A percentile compares a stretch with the other conserved stretches of the same genome.
These are phyloP conservation scores for Neopelma chrysocephalum DNA, from an alignment of 2,797 vertebrate genomes.

Conservation along the genomic window DNA sequence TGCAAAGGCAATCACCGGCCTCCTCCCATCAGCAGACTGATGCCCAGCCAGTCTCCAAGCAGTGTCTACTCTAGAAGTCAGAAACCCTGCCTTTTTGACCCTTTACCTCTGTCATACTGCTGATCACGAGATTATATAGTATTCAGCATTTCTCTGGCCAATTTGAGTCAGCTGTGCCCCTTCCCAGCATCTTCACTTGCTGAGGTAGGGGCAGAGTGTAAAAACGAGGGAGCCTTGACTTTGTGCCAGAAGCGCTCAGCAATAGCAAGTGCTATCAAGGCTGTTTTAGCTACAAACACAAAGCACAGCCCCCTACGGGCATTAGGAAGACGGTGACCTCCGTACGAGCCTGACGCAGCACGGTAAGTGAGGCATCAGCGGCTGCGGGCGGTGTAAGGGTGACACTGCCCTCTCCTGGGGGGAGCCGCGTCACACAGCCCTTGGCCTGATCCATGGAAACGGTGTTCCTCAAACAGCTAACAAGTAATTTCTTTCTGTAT, in stretches of 20 bases:
- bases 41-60: not conserved
- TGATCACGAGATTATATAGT: accelerated
- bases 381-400: not conserved
- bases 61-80: not conserved
- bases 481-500: not conserved
- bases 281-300: not conserved
- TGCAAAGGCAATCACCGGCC: not conserved
- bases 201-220: not conserved
- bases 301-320: accelerated
- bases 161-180: not conserved
- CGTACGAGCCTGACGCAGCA: accelerated
- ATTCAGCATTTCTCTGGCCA: not conserved
- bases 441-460: accelerated
- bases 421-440: accelerated
- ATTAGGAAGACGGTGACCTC: accelerated
- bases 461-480: accelerated
- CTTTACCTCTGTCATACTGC: not conserved
- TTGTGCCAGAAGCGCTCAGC: not conserved
- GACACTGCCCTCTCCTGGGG: conserved; percentile 31
- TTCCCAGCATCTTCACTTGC: not conserved
- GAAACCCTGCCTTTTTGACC: not conserved
- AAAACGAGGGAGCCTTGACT: not conserved
- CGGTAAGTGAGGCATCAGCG: accelerated
- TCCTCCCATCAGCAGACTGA: not conserved
- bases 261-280: accelerated